Base-by-base conservation (phyloP, 2,888 invertebrate genomes). In the Heteropelma amictum region DNA sequence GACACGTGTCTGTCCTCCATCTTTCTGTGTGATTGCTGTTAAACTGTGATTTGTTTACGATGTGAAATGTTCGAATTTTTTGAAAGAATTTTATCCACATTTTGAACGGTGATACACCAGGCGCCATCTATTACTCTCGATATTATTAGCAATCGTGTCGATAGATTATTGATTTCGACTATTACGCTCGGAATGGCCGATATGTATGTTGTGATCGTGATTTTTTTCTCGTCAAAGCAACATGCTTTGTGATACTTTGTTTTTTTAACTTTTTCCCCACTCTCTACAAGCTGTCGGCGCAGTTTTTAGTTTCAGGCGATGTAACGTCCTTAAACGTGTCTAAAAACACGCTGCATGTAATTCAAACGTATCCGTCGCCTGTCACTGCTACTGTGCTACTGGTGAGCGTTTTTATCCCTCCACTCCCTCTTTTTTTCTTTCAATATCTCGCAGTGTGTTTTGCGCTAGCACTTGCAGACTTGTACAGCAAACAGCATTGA, bases 121-220 rank as follows among this genome's bases (percentile, higher is more conserved):
- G 53, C 78, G 78, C 77, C 78, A 77, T 76, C 65, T 76, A 42
- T 70, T 45, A 51, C 28, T 60, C 30, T 26, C 67, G 53, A 72
- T 77, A 69, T 73, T 51, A 61, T 53, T 10, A 42, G n/a, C 42
- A 54, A 40, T 74, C 63, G 68, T 64, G 79, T 73, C 77, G 74
- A 79, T 79, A 74, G 74, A 77, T 78, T 79, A 79, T 79, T 76
- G 79, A 79, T 79, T 72, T 47, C 49, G 38, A 45, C 60, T 70
- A 30, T 68, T 58, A 40, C 60, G 30, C 19, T 47, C 26, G 38
- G 38, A 23, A 38, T 56, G 23, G 33, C 21, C 8, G 12, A 56
- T 56, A 14, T 19, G 53, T 17, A 3, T 49, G 33, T 17, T 53
- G 53, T 19, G 10, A 35, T 6, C 19, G 33, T n/a, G n/a, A n/a